Evolutionary conservation across 2,113 vertebrate genomes (phyloP).

Genomic region (Mobula birostris): DNA sequence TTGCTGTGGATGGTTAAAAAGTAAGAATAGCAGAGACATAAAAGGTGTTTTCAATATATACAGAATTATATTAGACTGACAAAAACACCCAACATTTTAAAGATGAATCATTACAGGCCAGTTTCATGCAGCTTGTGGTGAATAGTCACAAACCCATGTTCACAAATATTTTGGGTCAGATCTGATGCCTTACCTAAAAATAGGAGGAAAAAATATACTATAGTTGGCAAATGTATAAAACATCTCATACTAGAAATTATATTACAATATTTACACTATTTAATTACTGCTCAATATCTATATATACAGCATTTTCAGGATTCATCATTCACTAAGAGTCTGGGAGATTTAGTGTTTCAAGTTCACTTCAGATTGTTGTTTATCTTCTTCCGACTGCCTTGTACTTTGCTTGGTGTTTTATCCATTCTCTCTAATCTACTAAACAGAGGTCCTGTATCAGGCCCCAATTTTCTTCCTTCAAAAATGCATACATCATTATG

Average conservation of each 20-base stretch:
- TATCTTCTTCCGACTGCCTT: conserved; percentile 39
- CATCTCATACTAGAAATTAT: not conserved
- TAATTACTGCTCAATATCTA: too few relatives aligned
- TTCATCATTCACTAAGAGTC: not conserved
- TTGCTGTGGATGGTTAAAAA: not conserved
- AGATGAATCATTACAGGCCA: not conserved
- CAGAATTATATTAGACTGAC: not conserved
- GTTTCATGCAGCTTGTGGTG: not conserved
- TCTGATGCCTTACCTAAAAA: not conserved
- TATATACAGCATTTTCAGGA: not conserved
- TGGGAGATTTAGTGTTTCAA: not conserved
- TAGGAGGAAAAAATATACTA: not conserved
- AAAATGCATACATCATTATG: conserved; percentile 61
- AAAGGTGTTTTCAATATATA: not conserved
- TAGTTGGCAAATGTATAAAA: not conserved
- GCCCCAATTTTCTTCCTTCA: conserved; percentile 73
- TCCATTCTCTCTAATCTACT: conserved; percentile 59
- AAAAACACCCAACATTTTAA: not conserved
- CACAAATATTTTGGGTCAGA: not conserved
- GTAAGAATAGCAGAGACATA: not conserved
- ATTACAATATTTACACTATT: not conserved
- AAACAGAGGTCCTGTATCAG: conserved; percentile 74
- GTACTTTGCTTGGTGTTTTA: conserved; percentile 41
- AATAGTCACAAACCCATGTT: not conserved
- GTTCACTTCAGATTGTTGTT: not conserved